A percentile compares a stretch with the other conserved stretches of the same genome.
These are phyloP conservation scores for Catalaphyllia jardinei DNA, from an alignment of 64 coral and sea anemone genomes.

Conservation along the genomic window DNA sequence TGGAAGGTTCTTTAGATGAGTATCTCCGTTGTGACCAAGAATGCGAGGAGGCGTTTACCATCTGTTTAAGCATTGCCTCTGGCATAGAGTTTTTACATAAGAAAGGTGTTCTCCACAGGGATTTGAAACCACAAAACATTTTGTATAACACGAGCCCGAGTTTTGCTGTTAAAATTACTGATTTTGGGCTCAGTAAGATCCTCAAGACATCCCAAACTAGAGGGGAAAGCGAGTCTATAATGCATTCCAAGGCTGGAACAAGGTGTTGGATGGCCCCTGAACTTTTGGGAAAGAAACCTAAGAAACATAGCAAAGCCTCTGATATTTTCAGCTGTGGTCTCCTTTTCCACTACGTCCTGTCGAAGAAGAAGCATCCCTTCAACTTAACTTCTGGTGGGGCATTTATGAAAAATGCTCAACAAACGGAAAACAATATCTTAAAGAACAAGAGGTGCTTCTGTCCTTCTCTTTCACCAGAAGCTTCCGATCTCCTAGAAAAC, in stretches of 20 bases:
- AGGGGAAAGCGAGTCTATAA: not conserved
- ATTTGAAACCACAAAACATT: slow-evolving; percentile 81
- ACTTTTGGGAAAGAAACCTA: not conserved
- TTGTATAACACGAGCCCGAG: slow-evolving; percentile 64
- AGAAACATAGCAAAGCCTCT: not conserved
- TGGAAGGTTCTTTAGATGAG: slow-evolving; percentile 67
- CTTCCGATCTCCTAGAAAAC: not conserved
- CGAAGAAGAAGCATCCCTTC: slow-evolving; percentile 56
- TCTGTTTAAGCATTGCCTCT: not conserved
- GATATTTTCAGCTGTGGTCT: slow-evolving; percentile 46
- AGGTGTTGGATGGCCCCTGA: slow-evolving; percentile 34
- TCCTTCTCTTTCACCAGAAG: not conserved
- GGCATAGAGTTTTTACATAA: slow-evolving; percentile 55
- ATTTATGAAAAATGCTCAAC: not conserved
- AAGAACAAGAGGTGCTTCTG: not conserved
- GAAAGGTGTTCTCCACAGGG: slow-evolving; percentile 62
- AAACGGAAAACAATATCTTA: not conserved
- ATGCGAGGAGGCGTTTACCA: not conserved
- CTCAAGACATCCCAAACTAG: not conserved
- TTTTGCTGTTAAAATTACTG: slow-evolving; percentile 66
- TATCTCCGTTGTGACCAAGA: slow-evolving; percentile 4
- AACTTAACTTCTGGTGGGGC: not conserved
- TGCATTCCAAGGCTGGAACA: slow-evolving; percentile 22
- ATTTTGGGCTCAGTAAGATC: slow-evolving; percentile 70
- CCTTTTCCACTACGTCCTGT: slow-evolving; percentile 19